Evolutionary conservation across 2,797 vertebrate species (phyloP).

Genomic region (Hephaestus fuliginosus): DNA sequence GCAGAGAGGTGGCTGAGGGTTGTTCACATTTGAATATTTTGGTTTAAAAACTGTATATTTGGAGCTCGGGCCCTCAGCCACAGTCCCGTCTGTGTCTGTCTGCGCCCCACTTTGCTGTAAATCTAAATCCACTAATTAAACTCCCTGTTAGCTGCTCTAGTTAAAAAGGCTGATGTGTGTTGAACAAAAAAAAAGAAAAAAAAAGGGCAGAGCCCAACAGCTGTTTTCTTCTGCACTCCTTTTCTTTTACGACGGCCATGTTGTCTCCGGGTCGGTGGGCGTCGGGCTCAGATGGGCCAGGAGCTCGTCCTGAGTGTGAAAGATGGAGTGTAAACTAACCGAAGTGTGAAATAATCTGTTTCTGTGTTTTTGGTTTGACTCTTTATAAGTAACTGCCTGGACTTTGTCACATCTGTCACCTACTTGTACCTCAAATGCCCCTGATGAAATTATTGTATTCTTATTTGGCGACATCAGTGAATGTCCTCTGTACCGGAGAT

Average conservation of each 20-base stretch:
- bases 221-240: conserved; percentile 60
- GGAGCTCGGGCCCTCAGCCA: conserved; percentile 70
- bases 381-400: conserved; percentile 72
- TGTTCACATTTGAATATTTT: conserved; percentile 84
- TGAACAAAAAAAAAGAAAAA: conserved; percentile 18
- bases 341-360: conserved; percentile 64
- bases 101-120: neutral
- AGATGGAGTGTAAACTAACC: conserved; percentile 77
- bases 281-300: conserved; percentile 26
- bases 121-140: conserved; percentile 15
- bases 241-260: neutral
- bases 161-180: conserved; percentile 66
- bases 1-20: conserved; percentile 55
- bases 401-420: conserved; percentile 52
- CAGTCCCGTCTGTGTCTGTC: neutral
- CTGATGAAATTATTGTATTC: conserved; percentile 18
- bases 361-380: conserved; percentile 59
- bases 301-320: conserved; percentile 39
- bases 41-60: conserved; percentile 82
- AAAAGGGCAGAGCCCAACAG: conserved; percentile 88
- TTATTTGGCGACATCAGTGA: conserved; percentile 37
- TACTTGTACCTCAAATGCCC: conserved; percentile 84
- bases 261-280: conserved; percentile 25
- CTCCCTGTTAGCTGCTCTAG: conserved; percentile 24
- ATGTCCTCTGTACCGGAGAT: conserved; percentile 42